phyloP scores from a whole-genome alignment of 2,797 vertebrate species.

The Peromyscus attwateri region DNA sequence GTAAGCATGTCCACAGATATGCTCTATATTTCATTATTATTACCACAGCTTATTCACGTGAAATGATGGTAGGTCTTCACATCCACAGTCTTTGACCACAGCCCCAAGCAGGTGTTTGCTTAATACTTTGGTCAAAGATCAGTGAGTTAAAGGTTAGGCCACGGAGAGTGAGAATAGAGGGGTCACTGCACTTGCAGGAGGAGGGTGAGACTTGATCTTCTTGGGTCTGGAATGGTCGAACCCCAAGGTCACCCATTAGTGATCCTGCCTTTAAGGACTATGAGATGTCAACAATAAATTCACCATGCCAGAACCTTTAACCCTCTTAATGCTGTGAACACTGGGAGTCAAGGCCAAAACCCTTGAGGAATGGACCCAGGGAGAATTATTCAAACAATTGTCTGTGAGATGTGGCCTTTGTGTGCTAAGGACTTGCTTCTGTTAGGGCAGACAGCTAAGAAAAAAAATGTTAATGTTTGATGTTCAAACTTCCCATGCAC shows the following conservation, averaged over 20 bases:
- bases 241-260: constrained; percentile 99
- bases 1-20: constrained; percentile 90
- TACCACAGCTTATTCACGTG: constrained; percentile 92
- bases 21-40: constrained; percentile 89
- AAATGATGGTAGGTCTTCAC: constrained; percentile 92
- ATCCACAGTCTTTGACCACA: constrained; percentile 90
- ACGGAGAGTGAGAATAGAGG: constrained; percentile 91
- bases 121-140: constrained; percentile 99
- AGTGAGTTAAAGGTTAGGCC: constrained; percentile 98
- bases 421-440: constrained; percentile 71
- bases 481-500: constrained; percentile 20
- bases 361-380: constrained; percentile 83
- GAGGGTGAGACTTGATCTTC: constrained; percentile 96
- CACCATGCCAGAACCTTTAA: constrained; percentile 95
- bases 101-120: constrained; percentile 98
- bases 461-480: constrained; percentile 40
- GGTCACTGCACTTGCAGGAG: constrained; percentile 94
- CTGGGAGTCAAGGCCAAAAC: constrained; percentile 91
- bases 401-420: constrained; percentile 82
- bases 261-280: constrained; percentile 93
- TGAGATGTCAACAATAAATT: constrained; percentile 96
- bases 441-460: constrained; percentile 62
- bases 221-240: constrained; percentile 94
- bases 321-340: constrained; percentile 95
- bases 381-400: constrained; percentile 87